phyloP scores from a whole-genome alignment of 2,797 vertebrate genomes.

The Staurois parvus region DNA sequence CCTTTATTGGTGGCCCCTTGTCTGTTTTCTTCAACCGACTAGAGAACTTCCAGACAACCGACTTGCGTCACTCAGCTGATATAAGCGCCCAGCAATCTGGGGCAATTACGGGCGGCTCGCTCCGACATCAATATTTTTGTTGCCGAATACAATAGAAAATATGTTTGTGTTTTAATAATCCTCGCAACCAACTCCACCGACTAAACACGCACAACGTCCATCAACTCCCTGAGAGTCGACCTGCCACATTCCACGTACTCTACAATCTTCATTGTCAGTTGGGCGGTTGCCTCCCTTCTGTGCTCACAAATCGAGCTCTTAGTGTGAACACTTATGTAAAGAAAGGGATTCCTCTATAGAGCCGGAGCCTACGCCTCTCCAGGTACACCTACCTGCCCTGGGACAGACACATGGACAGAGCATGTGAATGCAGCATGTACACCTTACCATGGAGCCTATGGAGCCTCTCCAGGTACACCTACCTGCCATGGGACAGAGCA shows the following conservation, averaged over 20 bases:
- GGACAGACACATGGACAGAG: too few species aligned
- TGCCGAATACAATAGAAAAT: background rate
- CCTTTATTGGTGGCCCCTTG: too few species aligned
- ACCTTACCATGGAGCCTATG: too few species aligned
- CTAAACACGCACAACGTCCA: background rate
- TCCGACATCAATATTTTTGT: background rate
- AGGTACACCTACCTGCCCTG: background rate
- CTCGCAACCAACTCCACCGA: background rate
- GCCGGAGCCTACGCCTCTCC: background rate
- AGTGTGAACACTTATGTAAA: conserved; percentile 9
- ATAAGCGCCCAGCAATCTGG: background rate
- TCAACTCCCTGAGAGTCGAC: background rate
- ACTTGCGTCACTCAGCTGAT: too few species aligned
- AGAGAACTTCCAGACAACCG: too few species aligned
- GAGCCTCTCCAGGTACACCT: too few species aligned
- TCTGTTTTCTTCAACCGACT: too few species aligned
- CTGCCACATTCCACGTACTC: background rate
- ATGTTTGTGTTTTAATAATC: background rate
- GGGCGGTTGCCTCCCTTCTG: conserved; percentile 2
- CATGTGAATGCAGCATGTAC: background rate
- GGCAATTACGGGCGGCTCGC: background rate
- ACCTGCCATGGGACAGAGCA: too few species aligned
- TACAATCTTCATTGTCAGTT: background rate
- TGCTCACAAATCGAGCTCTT: background rate
- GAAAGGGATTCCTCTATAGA: background rate